These are phyloP conservation scores for Uloborus diversus DNA, from an alignment of 1,140 invertebrate genomes.

Conservation along the genomic window DNA sequence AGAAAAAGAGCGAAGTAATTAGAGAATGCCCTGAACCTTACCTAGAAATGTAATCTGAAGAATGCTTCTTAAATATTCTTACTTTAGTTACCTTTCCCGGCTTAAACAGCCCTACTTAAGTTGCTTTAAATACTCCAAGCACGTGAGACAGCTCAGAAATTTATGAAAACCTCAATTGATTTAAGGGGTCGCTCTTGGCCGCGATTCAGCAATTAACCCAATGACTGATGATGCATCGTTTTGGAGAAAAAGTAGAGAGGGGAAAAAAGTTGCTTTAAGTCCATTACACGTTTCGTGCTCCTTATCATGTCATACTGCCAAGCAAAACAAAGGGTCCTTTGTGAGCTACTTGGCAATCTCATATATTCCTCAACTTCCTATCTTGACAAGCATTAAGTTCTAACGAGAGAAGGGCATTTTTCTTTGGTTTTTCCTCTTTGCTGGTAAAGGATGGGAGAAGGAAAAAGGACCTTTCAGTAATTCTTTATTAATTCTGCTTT, in stretches of 20 bases:
- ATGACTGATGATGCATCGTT: neutral
- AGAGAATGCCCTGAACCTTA: too few relatives aligned
- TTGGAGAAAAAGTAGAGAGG: neutral
- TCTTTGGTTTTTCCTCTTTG: neutral
- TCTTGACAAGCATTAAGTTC: neutral
- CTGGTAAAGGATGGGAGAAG: neutral
- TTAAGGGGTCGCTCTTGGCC: constrained; percentile 7
- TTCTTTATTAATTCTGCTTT: neutral
- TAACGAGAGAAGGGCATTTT: neutral
- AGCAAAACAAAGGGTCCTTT: neutral
- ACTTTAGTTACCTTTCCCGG: too few relatives aligned
- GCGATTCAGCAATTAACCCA: neutral
- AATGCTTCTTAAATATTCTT: too few relatives aligned
- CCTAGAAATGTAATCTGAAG: too few relatives aligned
- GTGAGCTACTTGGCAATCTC: neutral
- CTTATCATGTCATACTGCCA: neutral
- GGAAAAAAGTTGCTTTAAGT: neutral
- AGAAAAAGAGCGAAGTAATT: too few relatives aligned
- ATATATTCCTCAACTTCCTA: neutral
- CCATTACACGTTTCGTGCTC: neutral
- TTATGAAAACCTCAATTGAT: neutral
- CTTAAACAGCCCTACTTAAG: too few relatives aligned
- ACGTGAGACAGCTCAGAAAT: neutral
- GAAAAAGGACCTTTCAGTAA: neutral
- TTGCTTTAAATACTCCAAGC: neutral